Evolutionary conservation across 2,888 invertebrate species (phyloP).

Genomic region (Siphlonurus alternatus): DNA sequence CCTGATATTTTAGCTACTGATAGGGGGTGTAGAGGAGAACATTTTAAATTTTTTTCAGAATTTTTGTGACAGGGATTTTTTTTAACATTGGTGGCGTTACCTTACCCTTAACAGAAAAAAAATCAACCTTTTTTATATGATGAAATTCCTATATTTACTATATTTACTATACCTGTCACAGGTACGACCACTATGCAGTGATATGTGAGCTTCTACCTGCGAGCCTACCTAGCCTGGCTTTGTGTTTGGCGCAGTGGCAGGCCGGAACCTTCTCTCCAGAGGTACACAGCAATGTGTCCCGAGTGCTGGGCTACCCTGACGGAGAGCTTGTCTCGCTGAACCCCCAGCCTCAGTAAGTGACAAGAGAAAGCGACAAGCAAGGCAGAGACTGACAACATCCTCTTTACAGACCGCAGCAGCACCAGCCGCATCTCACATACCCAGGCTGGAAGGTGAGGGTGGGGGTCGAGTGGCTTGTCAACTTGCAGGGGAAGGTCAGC

Average conservation of each 20-base stretch:
- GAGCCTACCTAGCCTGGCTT: constrained; percentile 40
- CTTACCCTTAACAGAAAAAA: no score
- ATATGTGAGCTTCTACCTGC: constrained; percentile 49
- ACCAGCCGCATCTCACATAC: constrained; percentile 10
- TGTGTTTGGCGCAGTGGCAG: constrained; percentile 40
- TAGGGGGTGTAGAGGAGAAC: no score
- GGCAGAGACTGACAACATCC: no score
- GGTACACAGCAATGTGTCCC: constrained; percentile 26
- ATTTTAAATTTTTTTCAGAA: no score
- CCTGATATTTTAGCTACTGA: no score
- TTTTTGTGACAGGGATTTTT: no score
- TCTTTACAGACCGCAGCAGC: background rate
- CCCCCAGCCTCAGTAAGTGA: constrained; percentile 18
- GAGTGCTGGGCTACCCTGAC: constrained; percentile 20
- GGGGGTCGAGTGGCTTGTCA: constrained; percentile 34
- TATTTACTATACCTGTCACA: no score
- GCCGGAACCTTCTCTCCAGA: constrained; percentile 29
- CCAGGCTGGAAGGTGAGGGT: constrained; percentile 30
- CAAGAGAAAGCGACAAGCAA: no score
- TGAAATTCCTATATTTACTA: no score
- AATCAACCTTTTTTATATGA: no score
- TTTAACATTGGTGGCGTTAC: no score
- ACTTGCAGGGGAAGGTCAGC: constrained; percentile 31
- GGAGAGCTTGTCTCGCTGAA: constrained; percentile 24
- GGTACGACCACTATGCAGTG: constrained; percentile 57